Percentiles rank a stretch among this genome's conserved stretches.
Conservation (phyloP, 2,113 vertebrate genomes). For the Nymphicus hollandicus region DNA sequence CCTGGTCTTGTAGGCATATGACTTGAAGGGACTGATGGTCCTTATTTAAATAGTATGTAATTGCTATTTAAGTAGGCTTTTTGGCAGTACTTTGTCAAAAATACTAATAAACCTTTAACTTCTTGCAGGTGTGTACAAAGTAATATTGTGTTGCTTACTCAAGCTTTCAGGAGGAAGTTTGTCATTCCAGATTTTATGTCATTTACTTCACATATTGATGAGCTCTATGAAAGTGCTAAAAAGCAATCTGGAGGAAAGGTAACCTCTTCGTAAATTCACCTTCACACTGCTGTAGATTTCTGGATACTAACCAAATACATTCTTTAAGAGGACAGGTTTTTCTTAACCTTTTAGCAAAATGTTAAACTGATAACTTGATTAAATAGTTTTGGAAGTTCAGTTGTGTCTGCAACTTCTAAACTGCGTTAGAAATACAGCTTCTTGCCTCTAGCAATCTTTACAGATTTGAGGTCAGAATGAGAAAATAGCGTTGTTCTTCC, state of each 20-base stretch:
- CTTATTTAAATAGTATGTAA: background rate
- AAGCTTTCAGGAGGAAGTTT: conserved; percentile 98
- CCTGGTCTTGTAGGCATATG: background rate
- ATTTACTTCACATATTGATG: conserved; percentile 93
- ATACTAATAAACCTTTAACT: background rate
- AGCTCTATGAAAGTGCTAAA: conserved; percentile 89
- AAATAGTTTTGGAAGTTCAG: background rate
- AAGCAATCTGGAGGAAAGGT: conserved; percentile 93
- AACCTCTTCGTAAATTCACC: background rate
- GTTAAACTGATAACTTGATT: background rate
- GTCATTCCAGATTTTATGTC: conserved; percentile 98
- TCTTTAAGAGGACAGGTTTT: background rate
- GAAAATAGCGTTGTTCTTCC: background rate
- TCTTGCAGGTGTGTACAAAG: conserved; percentile 92
- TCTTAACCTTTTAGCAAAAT: background rate
- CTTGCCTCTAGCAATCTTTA: background rate
- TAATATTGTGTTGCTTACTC: conserved; percentile 97
- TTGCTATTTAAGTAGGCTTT: background rate
- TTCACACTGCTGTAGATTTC: background rate
- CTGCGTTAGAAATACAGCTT: background rate
- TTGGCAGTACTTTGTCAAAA: background rate
- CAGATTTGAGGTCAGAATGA: background rate
- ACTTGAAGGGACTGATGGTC: background rate
- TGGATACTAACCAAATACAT: background rate
- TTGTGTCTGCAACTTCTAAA: background rate